Percentiles rank a stretch among this genome's conserved stretches.
Conservation (phyloP, 1,140 invertebrate species). For the Ostrea edulis region DNA sequence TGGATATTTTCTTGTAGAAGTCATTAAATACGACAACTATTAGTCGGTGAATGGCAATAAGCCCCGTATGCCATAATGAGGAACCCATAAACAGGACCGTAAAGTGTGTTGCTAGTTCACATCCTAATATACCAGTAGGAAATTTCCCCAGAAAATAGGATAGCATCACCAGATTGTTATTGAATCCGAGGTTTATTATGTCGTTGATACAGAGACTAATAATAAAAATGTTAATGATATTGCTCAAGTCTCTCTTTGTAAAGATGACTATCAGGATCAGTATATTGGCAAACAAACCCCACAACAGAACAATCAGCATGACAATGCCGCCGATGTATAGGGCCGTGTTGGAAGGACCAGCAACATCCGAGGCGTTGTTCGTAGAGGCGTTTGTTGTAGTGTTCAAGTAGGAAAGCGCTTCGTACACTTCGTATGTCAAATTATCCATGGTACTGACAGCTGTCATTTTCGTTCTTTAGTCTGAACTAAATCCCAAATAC, state of each 20-base stretch:
- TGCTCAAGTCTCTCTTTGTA: constrained; percentile 70
- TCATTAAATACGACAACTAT: constrained; percentile 78
- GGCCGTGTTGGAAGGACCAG: constrained; percentile 64
- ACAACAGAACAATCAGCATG: constrained; percentile 70
- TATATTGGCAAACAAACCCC: constrained; percentile 74
- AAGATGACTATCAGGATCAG: constrained; percentile 70
- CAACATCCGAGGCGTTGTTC: background rate
- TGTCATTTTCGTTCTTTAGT: background rate
- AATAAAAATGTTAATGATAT: constrained; percentile 77
- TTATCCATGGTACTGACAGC: background rate
- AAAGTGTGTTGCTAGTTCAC: constrained; percentile 76
- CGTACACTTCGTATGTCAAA: background rate
- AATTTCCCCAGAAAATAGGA: constrained; percentile 76
- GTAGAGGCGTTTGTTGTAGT: background rate
- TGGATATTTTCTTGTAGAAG: constrained; percentile 77
- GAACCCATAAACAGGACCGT: constrained; percentile 76
- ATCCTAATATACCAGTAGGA: constrained; percentile 72
- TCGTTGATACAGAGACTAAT: constrained; percentile 79
- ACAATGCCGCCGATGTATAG: constrained; percentile 71
- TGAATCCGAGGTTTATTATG: constrained; percentile 77
- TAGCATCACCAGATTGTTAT: constrained; percentile 76
- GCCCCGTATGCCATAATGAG: constrained; percentile 78
- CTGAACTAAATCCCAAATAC: background rate
- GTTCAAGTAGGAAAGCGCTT: background rate
- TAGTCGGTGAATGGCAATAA: constrained; percentile 78